phyloP scores from a whole-genome alignment of 1,140 invertebrate species.

The Oedothorax gibbosus region DNA sequence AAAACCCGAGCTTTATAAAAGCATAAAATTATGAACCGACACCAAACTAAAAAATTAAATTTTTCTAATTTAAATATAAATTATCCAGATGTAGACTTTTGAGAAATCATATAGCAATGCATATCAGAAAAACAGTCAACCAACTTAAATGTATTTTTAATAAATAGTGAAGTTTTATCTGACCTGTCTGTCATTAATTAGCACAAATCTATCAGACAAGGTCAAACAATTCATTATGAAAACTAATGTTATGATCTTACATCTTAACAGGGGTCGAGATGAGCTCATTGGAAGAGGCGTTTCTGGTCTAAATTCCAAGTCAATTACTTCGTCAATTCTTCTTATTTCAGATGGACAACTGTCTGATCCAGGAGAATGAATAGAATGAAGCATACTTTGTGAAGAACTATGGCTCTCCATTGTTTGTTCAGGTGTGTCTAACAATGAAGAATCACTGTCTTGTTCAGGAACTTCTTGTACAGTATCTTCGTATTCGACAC shows the following conservation, averaged over 20 bases:
- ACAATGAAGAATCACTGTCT: slow-evolving; percentile 49
- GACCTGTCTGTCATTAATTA: too few species aligned
- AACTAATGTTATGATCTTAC: slow-evolving; percentile 3
- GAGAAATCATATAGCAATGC: too few species aligned
- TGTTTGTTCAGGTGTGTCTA: slow-evolving; percentile 25
- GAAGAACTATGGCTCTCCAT: slow-evolving; percentile 41
- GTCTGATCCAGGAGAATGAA: slow-evolving; percentile 17
- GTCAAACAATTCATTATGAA: too few species aligned
- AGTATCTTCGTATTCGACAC: slow-evolving; percentile 36
- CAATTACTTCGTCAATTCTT: slow-evolving; percentile 42
- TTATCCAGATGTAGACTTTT: too few species aligned
- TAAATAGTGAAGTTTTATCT: too few species aligned
- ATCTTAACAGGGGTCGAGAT: slow-evolving; percentile 57
- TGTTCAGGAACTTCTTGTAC: slow-evolving; percentile 32
- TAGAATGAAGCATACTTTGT: slow-evolving; percentile 1
- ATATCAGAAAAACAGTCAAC: neutral
- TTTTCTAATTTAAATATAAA: too few species aligned
- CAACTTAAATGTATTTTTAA: neutral
- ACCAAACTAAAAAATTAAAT: too few species aligned
- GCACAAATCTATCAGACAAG: too few species aligned
- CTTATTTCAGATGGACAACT: slow-evolving; percentile 16
- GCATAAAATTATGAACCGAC: too few species aligned
- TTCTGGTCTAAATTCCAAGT: slow-evolving; percentile 19
- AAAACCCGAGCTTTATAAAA: too few species aligned
- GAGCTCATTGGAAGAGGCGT: slow-evolving; percentile 15